Evolutionary conservation across 2,113 vertebrate species (phyloP), one percentile per base, ranked within the genome.

Genomic region (Dissostichus mawsoni): DNA sequence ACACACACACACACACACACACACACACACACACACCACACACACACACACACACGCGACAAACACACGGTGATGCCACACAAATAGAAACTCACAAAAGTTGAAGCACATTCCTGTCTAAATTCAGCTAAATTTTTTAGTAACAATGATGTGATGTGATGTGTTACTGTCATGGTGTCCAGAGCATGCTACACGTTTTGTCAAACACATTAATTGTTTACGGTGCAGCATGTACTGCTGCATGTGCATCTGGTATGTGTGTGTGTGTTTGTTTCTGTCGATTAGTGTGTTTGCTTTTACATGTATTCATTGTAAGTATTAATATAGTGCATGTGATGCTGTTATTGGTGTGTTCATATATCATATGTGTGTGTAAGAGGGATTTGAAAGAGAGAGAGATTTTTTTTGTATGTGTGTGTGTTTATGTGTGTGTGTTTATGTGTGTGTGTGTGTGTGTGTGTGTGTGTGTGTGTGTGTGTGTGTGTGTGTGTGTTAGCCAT

Each of bases 401-500:
- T 7, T 41, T 41, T 41, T 51, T 6, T 41, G 36, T 41, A 1
- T 41, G 53, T 56, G 62, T 6, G 51, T 51, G 50, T 51, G 36
- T 36, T 0, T 36, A 1, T 36, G 53, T 56, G 62, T 6, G 50
- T 51, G 16, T 8, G 16, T 51, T 16, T 51, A 16, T 51, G 29
- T 62, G 36, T 65, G 11, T 79, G 52, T 81, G 74, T 69, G 69
- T 52, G 57, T 80, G 69, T 64, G 69, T 69, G 59, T 80, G 25
- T 79, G 84, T 81, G 55, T 63, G 75, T 79, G 33, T 81, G 81
- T 69, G 80, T 76, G 68, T 53, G 69, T 73, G 65, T 67, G 55
- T 67, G 61, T 76, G 77, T 66, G 53, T 74, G 74, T 66, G 74
- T 78, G 77, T 76, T 78, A 69, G 89, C 90, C 90, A 89, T 44